Evolutionary conservation across 1,140 invertebrate species (phyloP).

Genomic region (Ceratosolen fusciceps): DNA sequence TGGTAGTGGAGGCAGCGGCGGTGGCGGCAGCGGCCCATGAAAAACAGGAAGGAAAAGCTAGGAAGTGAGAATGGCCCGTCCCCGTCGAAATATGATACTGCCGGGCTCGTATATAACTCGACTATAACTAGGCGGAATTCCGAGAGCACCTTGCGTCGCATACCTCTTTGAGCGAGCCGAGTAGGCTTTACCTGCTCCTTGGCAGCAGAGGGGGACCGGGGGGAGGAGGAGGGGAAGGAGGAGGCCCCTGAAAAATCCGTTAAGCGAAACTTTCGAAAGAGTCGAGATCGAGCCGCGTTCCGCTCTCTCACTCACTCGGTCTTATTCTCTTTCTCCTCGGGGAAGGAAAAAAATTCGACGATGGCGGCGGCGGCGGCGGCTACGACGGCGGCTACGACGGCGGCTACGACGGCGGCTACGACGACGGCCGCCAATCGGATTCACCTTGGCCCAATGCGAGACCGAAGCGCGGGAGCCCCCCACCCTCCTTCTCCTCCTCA

Average conservation of each 20-base stretch:
- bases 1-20: too few relatives aligned
- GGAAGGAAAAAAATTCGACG: constrained; percentile 23
- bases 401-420: too few relatives aligned
- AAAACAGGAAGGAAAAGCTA: neutral
- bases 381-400: neutral
- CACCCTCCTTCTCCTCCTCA: neutral
- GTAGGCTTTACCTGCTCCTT: neutral
- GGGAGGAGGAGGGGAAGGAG: too few relatives aligned
- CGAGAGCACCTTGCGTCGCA: neutral
- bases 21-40: too few relatives aligned
- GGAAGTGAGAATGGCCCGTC: neutral
- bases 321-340: neutral
- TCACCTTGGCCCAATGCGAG: constrained; percentile 38
- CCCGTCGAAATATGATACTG: neutral
- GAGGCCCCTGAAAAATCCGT: constrained; percentile 22
- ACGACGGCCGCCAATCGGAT: constrained; percentile 29
- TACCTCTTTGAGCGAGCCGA: too few relatives aligned
- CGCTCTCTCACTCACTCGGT: neutral
- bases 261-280: constrained; percentile 39
- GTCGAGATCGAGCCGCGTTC: neutral
- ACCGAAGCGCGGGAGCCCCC: neutral
- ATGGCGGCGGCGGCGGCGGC: neutral
- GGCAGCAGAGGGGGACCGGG: too few relatives aligned
- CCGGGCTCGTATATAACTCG: neutral
- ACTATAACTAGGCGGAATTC: neutral